Percentiles rank a stretch among this genome's conserved stretches.
These are phyloP conservation scores for Hydropotes inermis DNA, from an alignment of 2,113 vertebrate genomes.

Conservation along the genomic window DNA sequence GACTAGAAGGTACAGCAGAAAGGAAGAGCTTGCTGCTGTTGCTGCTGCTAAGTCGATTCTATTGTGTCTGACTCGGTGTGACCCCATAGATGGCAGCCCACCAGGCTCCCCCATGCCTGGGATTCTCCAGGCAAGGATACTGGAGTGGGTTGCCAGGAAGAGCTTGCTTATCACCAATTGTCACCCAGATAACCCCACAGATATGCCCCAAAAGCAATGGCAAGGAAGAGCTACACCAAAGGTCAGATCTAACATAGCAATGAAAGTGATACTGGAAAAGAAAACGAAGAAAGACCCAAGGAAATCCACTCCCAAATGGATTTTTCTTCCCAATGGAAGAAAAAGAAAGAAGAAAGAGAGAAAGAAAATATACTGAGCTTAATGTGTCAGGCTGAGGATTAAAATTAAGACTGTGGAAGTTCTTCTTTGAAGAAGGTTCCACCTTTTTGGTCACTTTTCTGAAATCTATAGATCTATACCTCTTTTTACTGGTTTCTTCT, in stretches of 20 bases:
- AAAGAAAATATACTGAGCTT: constrained; percentile 49
- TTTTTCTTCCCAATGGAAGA: too few relatives aligned
- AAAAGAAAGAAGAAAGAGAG: background rate
- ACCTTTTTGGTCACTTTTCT: background rate
- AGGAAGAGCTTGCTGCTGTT: constrained; percentile 53
- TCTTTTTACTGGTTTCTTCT: background rate
- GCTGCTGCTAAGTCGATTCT: background rate
- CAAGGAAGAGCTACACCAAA: constrained; percentile 62
- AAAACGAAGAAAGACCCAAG: constrained; percentile 57
- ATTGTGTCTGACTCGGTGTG: background rate
- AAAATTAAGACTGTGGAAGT: constrained; percentile 23
- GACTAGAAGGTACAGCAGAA: constrained; percentile 36
- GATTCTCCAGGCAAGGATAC: background rate
- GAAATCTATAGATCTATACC: background rate
- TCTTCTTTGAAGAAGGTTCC: background rate
- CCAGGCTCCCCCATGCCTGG: background rate
- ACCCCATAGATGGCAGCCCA: background rate
- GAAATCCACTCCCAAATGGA: constrained; percentile 6
- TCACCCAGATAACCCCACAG: constrained; percentile 60
- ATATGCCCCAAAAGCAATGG: constrained; percentile 64
- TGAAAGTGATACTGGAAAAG: constrained; percentile 64
- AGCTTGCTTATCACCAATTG: constrained; percentile 64
- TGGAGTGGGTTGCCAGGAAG: constrained; percentile 18
- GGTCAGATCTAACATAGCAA: constrained; percentile 56
- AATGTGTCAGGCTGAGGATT: constrained; percentile 55